Evolutionary conservation across 2,888 invertebrate species (phyloP).

Genomic region (Lasiommata megera): DNA sequence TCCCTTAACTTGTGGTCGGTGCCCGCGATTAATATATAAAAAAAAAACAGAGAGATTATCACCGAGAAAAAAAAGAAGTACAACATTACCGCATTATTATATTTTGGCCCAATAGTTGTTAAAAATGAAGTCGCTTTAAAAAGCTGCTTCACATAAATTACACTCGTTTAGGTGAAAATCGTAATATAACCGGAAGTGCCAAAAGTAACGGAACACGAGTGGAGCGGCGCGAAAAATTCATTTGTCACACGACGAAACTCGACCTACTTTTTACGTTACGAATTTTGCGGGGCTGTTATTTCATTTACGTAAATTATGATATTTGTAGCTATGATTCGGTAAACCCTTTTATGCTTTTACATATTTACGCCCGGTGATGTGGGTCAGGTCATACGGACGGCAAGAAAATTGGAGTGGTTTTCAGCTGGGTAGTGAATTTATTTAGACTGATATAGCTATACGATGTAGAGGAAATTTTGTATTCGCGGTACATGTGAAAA

Average conservation of each 20-base stretch:
- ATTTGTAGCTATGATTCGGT: constrained; percentile 16
- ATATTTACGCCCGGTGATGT: constrained; percentile 10
- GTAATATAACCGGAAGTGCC: constrained; percentile 14
- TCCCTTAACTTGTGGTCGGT: no score
- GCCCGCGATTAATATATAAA: no score
- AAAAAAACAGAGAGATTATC: no score
- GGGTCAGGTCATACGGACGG: constrained; percentile 13
- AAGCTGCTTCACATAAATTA: constrained; percentile 1
- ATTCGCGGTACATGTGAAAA: no score
- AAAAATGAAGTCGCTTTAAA: background rate
- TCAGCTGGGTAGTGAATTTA: background rate
- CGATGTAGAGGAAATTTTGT: no score
- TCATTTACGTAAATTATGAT: constrained; percentile 35
- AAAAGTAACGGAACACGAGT: constrained; percentile 9
- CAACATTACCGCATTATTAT: background rate
- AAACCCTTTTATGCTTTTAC: constrained; percentile 8
- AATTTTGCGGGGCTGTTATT: constrained; percentile 33
- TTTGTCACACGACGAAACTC: constrained; percentile 51
- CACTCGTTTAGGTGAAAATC: constrained; percentile 12
- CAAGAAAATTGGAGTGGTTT: constrained; percentile 17
- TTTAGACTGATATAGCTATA: background rate
- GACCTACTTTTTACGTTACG: constrained; percentile 50
- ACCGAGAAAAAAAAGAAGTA: no score
- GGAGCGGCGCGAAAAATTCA: constrained; percentile 48
- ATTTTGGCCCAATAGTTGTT: background rate